Evolutionary conservation across 2,113 vertebrate genomes (phyloP), one percentile per base, ranked within the genome.

Genomic region (Nymphicus hollandicus): DNA sequence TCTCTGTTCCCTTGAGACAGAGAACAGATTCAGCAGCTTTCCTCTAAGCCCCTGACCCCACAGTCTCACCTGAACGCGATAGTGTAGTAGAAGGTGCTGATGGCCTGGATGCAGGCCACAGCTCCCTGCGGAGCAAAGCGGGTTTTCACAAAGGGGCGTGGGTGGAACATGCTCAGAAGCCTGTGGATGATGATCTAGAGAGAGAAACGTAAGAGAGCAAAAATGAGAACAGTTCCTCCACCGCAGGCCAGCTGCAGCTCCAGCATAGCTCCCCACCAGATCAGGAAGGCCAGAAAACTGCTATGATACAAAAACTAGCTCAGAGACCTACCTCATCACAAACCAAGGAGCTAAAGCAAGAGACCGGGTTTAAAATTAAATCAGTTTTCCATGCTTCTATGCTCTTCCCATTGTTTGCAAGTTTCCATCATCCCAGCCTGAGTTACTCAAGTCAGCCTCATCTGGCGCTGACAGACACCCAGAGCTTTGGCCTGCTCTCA

Each of bases 101-200:
- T 77, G 71, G 99, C 99, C 4, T 98, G 98, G 52, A 99, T 96
- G 89, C 99, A 99, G 93, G 99, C 99, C 43, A 99, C 98, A 0
- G 98, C 96, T 13, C 99, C 99, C 91, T 99, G 99, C 4, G 99
- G 99, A 66, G 99, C 99, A 24, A 99, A 99, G 81, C 99, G 99
- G 1, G 99, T 98, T 95, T 98, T 99, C 69, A 99, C 97, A 18
- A 99, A 99, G 41, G 99, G 99, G 13, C 99, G 98, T 0, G 99
- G 98, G 92, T 99, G 99, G 96, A 99, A 99, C 99, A 99, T 99
- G 89, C 98, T 99, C 94, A 99, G 86, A 71, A 99, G 98, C 39
- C 95, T 98, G 97, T 99, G 99, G 97, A 99, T 98, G 37, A 99
- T 95, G 81, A 99, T 97, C 99, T 99, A 94, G 1, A 41, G 50